A percentile compares a stretch with the other conserved stretches of the same genome.
phyloP scores from a whole-genome alignment of 2,797 vertebrate genomes.

The Pangasius mekongensis region DNA sequence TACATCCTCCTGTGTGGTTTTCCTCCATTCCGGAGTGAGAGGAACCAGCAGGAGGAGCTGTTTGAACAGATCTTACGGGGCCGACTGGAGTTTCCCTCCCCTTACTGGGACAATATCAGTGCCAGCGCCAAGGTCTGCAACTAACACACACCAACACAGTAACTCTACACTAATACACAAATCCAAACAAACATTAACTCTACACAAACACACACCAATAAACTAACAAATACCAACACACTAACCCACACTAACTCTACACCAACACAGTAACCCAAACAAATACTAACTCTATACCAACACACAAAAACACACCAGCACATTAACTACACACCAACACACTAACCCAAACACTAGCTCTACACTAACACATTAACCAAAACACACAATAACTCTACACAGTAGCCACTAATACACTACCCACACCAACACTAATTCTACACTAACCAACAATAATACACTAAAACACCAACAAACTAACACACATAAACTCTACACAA shows the following conservation, averaged over 20 bases:
- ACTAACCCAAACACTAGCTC: not conserved
- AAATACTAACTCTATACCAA: not conserved
- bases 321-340: not conserved
- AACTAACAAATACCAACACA: not conserved
- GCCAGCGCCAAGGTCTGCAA: constrained; percentile 89
- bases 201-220: not conserved
- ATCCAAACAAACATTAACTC: not conserved
- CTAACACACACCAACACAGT: not conserved
- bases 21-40: constrained; percentile 96
- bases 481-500: not conserved
- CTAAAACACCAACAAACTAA: not conserved
- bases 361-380: not conserved
- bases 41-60: constrained; percentile 94
- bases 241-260: not conserved
- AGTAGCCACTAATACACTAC: no score
- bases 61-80: constrained; percentile 97
- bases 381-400: not conserved
- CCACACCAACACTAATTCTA: not conserved
- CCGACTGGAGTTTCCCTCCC: constrained; percentile 93
- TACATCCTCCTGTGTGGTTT: constrained; percentile 97
- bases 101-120: constrained; percentile 95
- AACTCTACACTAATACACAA: not conserved
- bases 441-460: not conserved
- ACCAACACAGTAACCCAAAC: not conserved
- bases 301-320: not conserved